Percentiles rank a stretch among this genome's conserved stretches.
These are phyloP conservation scores for Clamator glandarius DNA, from an alignment of 2,797 vertebrate genomes.

Conservation along the genomic window DNA sequence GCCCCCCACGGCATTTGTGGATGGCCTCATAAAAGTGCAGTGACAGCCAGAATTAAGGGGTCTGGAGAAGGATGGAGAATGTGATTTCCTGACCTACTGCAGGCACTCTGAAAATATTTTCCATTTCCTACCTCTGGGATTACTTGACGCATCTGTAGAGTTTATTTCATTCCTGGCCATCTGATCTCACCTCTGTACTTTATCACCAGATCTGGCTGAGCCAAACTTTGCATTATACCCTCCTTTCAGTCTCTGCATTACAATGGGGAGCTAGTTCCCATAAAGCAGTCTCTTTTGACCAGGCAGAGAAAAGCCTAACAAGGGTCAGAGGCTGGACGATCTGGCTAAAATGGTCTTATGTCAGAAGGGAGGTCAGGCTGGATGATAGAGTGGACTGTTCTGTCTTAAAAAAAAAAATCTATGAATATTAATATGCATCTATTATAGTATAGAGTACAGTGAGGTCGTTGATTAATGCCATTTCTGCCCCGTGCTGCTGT, in stretches of 20 bases:
- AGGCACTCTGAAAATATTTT: rapidly evolving
- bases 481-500: conserved; percentile 37
- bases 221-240: neutral
- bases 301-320: neutral
- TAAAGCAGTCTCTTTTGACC: neutral
- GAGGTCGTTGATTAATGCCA: conserved; percentile 52
- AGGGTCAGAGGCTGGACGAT: neutral
- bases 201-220: neutral
- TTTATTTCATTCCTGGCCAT: conserved; percentile 12
- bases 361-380: conserved; percentile 41
- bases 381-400: conserved; percentile 51
- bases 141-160: neutral
- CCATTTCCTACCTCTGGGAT: neutral
- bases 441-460: conserved; percentile 34
- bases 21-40: neutral
- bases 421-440: conserved; percentile 62
- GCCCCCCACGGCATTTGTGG: neutral
- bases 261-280: rapidly evolving
- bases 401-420: conserved; percentile 34
- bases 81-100: neutral
- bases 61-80: neutral
- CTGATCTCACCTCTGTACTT: neutral
- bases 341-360: neutral
- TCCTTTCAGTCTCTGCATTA: neutral
- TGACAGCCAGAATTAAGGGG: neutral